These are phyloP conservation scores for Brachionus paranguensis DNA, from an alignment of 1,140 invertebrate species.

Conservation along the genomic window DNA sequence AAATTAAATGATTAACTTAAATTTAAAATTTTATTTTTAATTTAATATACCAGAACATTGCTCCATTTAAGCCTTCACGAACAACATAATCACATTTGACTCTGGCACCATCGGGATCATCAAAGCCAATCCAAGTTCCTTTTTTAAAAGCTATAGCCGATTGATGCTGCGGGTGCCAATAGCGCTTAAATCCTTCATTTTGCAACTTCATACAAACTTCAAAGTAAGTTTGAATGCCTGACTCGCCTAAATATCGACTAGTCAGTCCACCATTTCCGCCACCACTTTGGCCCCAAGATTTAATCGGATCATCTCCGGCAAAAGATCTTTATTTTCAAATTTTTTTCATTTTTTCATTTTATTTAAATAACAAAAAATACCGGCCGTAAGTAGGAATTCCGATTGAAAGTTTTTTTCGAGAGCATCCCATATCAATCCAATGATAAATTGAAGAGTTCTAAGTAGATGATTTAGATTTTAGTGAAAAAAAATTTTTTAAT, in stretches of 20 bases:
- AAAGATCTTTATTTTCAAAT: not conserved
- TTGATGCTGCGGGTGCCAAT: constrained; percentile 37
- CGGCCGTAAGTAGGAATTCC: constrained; percentile 38
- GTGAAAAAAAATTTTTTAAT: too few species aligned
- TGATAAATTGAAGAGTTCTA: constrained; percentile 38
- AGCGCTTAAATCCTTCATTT: constrained; percentile 38
- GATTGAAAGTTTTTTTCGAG: constrained; percentile 3
- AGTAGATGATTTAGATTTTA: not conserved
- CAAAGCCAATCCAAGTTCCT: constrained; percentile 36
- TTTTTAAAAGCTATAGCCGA: constrained; percentile 35
- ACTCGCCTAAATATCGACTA: constrained; percentile 33
- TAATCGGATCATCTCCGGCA: constrained; percentile 13
- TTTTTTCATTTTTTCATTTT: not conserved
- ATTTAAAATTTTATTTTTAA: not conserved
- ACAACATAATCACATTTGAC: constrained; percentile 41
- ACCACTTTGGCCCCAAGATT: constrained; percentile 36
- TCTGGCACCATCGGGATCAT: constrained; percentile 36
- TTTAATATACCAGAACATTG: constrained; percentile 8
- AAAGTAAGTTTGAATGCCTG: constrained; percentile 32
- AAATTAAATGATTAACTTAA: not conserved
- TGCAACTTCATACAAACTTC: constrained; percentile 34
- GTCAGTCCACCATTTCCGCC: not conserved
- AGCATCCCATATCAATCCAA: constrained; percentile 35
- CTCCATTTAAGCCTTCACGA: constrained; percentile 2
- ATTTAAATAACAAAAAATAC: not conserved